Evolutionary conservation across 2,888 invertebrate genomes (phyloP).

Genomic region (Hydriomena furcata): DNA sequence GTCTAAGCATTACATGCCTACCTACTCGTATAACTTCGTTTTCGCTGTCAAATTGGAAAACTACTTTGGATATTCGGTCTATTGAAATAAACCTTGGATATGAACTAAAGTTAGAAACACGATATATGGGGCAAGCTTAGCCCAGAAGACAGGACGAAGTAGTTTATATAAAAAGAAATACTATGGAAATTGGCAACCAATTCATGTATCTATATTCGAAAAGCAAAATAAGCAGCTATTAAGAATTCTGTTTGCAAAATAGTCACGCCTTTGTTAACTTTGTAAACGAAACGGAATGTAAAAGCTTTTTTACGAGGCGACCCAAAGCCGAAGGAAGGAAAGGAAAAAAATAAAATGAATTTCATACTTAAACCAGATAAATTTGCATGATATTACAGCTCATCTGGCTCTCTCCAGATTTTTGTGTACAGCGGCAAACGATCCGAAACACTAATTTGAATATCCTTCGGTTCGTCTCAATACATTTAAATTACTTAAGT

Average conservation of each 20-base stretch:
- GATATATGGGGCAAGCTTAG: no score
- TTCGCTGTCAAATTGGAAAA: slow-evolving; percentile 13
- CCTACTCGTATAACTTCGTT: slow-evolving; percentile 21
- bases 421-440: slow-evolving; percentile 61
- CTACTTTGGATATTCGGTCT: no score
- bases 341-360: slow-evolving; percentile 66
- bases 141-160: no score
- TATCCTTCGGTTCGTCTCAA: slow-evolving; percentile 36
- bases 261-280: slow-evolving; percentile 67
- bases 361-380: slow-evolving; percentile 67
- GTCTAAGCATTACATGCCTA: no score
- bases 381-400: slow-evolving; percentile 78
- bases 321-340: slow-evolving; percentile 61
- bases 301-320: slow-evolving; percentile 69
- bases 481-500: slow-evolving; percentile 25
- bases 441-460: slow-evolving; percentile 62
- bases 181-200: neutral
- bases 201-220: neutral
- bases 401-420: slow-evolving; percentile 52
- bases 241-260: slow-evolving; percentile 55
- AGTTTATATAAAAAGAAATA: neutral
- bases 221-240: slow-evolving; percentile 43
- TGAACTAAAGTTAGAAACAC: no score
- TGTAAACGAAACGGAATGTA: slow-evolving; percentile 66
- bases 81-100: slow-evolving; percentile 4